phyloP scores from a whole-genome alignment of 2,888 invertebrate genomes.

The Priapulus caudatus region DNA sequence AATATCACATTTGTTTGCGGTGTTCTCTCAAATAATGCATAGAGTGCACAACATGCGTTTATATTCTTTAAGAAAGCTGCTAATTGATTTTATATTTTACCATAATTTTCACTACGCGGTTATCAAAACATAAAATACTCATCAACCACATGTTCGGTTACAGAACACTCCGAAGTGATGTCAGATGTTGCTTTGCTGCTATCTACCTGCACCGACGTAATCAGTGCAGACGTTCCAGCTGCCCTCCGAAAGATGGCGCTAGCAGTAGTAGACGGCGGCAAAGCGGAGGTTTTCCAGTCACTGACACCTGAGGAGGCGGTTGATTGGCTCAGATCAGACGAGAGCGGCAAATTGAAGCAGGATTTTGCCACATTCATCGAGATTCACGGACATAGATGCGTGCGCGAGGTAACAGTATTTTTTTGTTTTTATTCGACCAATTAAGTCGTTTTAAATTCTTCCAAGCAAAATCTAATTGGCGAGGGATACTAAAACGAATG shows the following conservation, averaged over 20 bases:
- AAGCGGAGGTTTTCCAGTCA: conserved; percentile 21
- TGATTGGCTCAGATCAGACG: conserved; percentile 48
- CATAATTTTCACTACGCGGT: too few species aligned
- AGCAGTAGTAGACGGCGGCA: conserved; percentile 38
- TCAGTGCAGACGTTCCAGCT: conserved; percentile 61
- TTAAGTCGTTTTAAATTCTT: conserved; percentile 34
- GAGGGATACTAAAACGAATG: too few species aligned
- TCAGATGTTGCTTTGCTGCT: conserved; percentile 51
- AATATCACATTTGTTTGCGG: too few species aligned
- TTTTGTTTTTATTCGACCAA: conserved; percentile 21
- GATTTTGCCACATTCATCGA: conserved; percentile 50
- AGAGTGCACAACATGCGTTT: too few species aligned
- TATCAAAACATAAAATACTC: too few species aligned
- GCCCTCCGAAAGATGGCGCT: conserved; percentile 44
- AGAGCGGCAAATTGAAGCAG: conserved; percentile 40
- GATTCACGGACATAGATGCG: conserved; percentile 55
- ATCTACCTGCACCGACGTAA: conserved; percentile 53
- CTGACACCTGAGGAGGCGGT: conserved; percentile 38
- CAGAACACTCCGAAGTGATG: too few species aligned
- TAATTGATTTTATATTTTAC: too few species aligned
- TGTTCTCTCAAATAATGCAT: too few species aligned
- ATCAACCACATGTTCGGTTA: too few species aligned
- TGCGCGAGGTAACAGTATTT: conserved; percentile 39
- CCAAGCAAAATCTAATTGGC: too few species aligned
- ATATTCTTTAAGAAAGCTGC: too few species aligned